Evolutionary conservation across 2,888 invertebrate species (phyloP).

Genomic region (Lepidochitona cinerea): DNA sequence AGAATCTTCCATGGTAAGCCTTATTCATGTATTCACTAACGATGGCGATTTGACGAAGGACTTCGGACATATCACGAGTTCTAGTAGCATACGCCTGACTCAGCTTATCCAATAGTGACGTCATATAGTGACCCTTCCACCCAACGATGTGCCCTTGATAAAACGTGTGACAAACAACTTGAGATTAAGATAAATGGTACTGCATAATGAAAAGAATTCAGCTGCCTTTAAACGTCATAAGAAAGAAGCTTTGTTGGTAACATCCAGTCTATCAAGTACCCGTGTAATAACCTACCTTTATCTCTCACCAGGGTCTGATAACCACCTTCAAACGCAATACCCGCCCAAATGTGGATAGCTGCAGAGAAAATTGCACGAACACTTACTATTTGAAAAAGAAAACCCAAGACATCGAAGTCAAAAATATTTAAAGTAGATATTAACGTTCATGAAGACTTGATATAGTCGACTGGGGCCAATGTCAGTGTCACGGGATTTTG

Average conservation of each 20-base stretch:
- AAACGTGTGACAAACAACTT: too few relatives aligned
- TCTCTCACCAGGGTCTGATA: conserved; percentile 40
- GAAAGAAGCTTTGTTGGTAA: too few relatives aligned
- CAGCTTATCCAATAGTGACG: background rate
- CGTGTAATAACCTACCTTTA: conserved; percentile 28
- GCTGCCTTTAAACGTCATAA: too few relatives aligned
- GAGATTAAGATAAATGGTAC: too few relatives aligned
- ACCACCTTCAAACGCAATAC: conserved; percentile 32
- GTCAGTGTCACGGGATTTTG: too few relatives aligned
- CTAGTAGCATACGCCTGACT: background rate
- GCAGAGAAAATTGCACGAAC: conserved; percentile 1
- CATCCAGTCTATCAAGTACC: too few relatives aligned
- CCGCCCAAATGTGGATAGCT: conserved; percentile 38
- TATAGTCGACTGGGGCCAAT: too few relatives aligned
- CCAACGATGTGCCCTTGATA: background rate
- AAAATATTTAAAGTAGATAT: too few relatives aligned
- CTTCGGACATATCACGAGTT: background rate
- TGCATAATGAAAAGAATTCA: too few relatives aligned
- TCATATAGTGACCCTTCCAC: background rate
- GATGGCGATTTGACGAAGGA: background rate
- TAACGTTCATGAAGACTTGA: too few relatives aligned
- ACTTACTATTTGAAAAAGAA: too few relatives aligned
- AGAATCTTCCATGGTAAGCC: conserved; percentile 38
- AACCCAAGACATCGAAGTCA: too few relatives aligned
- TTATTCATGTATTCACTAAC: background rate